A percentile compares a stretch with the other conserved stretches of the same genome.
phyloP scores from a whole-genome alignment of 2,113 vertebrate genomes.

The Oryzias javanicus region DNA sequence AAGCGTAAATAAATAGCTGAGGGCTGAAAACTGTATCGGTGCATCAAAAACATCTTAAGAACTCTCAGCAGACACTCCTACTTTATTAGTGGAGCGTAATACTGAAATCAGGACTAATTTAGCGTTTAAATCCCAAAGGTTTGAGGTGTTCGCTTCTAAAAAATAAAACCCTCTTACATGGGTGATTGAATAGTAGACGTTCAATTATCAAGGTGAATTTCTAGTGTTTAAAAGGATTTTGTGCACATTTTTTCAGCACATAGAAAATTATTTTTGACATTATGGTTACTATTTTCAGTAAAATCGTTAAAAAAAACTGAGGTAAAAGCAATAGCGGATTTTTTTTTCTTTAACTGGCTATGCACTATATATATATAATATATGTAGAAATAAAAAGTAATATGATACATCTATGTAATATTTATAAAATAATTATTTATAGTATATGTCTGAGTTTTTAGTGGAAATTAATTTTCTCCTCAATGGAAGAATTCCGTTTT shows the following conservation, averaged over 20 bases:
- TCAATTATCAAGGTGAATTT: no score
- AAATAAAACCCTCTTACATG: conserved; percentile 10
- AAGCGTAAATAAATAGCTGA: conserved; percentile 60
- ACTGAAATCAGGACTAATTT: conserved; percentile 20
- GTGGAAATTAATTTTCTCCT: no score
- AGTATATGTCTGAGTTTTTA: no score
- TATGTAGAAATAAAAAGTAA: no score
- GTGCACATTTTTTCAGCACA: no score
- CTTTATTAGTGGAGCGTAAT: conserved; percentile 6
- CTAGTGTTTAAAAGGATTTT: no score
- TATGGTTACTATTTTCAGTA: background rate
- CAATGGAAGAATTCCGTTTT: background rate
- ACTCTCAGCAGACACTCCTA: conserved; percentile 31
- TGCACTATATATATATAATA: no score
- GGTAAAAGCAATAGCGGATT: no score
- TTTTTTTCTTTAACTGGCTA: no score
- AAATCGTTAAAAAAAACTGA: conserved; percentile 4
- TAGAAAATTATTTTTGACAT: background rate
- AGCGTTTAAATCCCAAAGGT: background rate
- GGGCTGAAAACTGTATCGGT: conserved; percentile 37
- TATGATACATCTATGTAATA: no score
- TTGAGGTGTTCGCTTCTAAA: conserved; percentile 9
- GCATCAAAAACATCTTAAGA: conserved; percentile 42
- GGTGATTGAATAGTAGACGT: no score
- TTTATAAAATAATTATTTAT: no score